phyloP scores from a whole-genome alignment of 2,888 invertebrate species.

The Cataglyphis albicans region DNA sequence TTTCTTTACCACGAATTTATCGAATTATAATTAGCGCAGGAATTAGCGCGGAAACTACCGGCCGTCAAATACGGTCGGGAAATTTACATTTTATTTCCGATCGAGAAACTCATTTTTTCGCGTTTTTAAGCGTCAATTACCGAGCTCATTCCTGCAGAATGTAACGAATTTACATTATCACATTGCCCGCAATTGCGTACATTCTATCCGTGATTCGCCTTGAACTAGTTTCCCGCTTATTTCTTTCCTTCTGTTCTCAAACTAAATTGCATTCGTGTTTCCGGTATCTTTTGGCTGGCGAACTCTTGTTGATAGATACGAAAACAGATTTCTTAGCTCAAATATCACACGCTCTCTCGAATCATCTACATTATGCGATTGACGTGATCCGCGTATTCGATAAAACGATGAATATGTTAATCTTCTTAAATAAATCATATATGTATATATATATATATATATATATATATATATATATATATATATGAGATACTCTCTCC shows the following conservation, averaged over 20 bases:
- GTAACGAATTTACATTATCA: not conserved
- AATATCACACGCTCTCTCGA: not conserved
- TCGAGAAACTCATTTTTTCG: not conserved
- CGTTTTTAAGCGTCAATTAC: slow-evolving; percentile 31
- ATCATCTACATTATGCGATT: slow-evolving; percentile 12
- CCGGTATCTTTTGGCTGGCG: not conserved
- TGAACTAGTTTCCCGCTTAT: not conserved
- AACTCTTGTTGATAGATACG: not conserved
- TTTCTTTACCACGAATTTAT: slow-evolving; percentile 8
- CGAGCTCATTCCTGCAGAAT: not conserved
- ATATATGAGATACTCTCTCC: not conserved
- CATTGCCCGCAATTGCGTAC: not conserved
- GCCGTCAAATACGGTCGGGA: not conserved
- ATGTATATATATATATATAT: too few species aligned
- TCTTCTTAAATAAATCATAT: slow-evolving; percentile 4
- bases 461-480: too few species aligned
- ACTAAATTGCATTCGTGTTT: slow-evolving; percentile 6
- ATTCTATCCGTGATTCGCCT: slow-evolving; percentile 7
- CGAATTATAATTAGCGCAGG: slow-evolving; percentile 15
- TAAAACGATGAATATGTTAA: not conserved
- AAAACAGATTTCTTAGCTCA: not conserved
- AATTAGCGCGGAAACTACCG: not conserved
- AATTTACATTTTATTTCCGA: not conserved
- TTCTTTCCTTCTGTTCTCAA: not conserved
- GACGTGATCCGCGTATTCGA: not conserved